phyloP scores from a whole-genome alignment of 2,113 vertebrate species.

The Setophaga kirtlandii region DNA sequence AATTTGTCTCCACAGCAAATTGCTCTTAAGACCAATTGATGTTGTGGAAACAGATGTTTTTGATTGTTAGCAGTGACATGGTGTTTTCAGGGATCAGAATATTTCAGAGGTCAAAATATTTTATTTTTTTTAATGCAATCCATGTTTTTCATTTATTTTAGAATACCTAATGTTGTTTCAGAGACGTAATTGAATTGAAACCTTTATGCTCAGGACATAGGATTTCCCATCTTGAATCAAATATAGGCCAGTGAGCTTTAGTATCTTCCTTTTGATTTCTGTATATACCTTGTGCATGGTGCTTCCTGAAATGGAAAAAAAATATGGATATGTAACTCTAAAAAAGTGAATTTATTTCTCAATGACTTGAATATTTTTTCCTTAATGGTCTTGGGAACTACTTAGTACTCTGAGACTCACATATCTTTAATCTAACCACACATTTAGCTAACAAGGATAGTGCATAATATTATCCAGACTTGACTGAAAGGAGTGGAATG shows the following conservation, averaged over 20 bases:
- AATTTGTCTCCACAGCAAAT: constrained; percentile 13
- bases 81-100: background rate
- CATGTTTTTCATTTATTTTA: background rate
- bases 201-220: background rate
- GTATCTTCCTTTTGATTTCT: background rate
- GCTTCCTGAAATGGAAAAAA: background rate
- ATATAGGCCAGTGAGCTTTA: background rate
- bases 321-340: background rate
- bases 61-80: constrained; percentile 17
- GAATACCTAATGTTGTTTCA: background rate
- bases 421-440: background rate
- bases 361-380: background rate
- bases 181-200: background rate
- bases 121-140: background rate
- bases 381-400: background rate
- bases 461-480: background rate
- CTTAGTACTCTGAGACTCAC: background rate
- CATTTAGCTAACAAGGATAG: background rate
- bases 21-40: constrained; percentile 26
- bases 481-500: background rate
- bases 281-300: background rate
- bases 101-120: background rate
- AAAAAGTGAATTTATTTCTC: background rate
- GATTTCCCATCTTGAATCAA: background rate
- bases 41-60: constrained; percentile 52